Evolutionary conservation across 2,888 invertebrate genomes (phyloP).

Genomic region (Campoletis raptor): DNA sequence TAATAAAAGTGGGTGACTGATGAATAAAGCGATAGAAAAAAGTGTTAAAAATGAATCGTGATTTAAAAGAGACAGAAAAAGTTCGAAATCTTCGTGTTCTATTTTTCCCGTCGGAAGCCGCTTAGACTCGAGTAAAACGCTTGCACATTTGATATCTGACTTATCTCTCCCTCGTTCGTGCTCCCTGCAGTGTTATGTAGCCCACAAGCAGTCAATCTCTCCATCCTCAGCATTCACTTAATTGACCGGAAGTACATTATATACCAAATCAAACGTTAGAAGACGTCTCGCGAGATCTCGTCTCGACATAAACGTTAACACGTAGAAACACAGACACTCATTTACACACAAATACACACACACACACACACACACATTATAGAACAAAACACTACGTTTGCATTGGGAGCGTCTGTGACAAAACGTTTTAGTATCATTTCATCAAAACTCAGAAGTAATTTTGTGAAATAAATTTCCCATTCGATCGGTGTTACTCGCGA

Average conservation of each 20-base stretch:
- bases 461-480: constrained; percentile 49
- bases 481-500: background rate
- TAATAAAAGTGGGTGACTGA: constrained; percentile 9
- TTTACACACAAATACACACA: too few species aligned
- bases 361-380: background rate
- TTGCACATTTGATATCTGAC: constrained; percentile 68
- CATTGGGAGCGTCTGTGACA: constrained; percentile 50
- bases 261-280: constrained; percentile 50
- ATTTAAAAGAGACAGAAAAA: constrained; percentile 8
- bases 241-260: constrained; percentile 70
- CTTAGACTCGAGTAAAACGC: constrained; percentile 29
- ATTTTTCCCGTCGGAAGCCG: constrained; percentile 70
- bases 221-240: constrained; percentile 69
- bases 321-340: background rate
- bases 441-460: constrained; percentile 47
- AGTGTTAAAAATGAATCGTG: background rate
- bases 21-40: constrained; percentile 9
- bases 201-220: constrained; percentile 44
- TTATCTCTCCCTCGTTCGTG: constrained; percentile 63
- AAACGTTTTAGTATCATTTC: constrained; percentile 55
- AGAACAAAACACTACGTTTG: constrained; percentile 14
- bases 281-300: constrained; percentile 61
- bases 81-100: constrained; percentile 39
- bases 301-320: background rate
- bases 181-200: constrained; percentile 43